phyloP scores from a whole-genome alignment of 1,140 invertebrate species.

The Drosophila simulans region DNA sequence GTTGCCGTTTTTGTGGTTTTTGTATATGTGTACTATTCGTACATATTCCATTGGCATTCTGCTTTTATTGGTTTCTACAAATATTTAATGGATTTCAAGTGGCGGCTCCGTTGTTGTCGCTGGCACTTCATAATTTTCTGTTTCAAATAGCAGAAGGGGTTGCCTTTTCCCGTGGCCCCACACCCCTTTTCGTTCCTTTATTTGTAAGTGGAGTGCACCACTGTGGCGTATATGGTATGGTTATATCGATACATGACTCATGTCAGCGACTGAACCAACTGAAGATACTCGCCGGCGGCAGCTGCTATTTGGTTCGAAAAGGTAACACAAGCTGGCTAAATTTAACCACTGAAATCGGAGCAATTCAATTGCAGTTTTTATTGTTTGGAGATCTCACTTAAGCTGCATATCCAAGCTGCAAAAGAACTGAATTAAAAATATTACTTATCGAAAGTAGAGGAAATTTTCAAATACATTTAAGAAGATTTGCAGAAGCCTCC shows the following conservation, averaged over 20 bases:
- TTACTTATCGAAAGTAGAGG: too few species aligned
- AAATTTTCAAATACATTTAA: too few species aligned
- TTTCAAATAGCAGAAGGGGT: slow-evolving; percentile 52
- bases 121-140: slow-evolving; percentile 76
- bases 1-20: slow-evolving; percentile 77
- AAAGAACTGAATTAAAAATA: neutral
- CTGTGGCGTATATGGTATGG: slow-evolving; percentile 33
- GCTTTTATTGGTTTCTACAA: slow-evolving; percentile 83
- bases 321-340: slow-evolving; percentile 33
- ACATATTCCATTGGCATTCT: slow-evolving; percentile 44
- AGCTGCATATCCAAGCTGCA: neutral
- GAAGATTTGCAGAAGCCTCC: too few species aligned
- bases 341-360: slow-evolving; percentile 25
- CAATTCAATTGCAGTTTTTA: slow-evolving; percentile 11
- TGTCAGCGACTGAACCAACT: slow-evolving; percentile 33
- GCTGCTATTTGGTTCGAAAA: slow-evolving; percentile 21
- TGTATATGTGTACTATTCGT: slow-evolving; percentile 22
- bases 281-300: slow-evolving; percentile 35
- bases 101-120: slow-evolving; percentile 74
- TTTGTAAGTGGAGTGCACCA: slow-evolving; percentile 38
- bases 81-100: slow-evolving; percentile 84
- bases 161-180: slow-evolving; percentile 31
- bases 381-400: neutral
- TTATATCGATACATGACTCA: slow-evolving; percentile 58
- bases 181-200: neutral